phyloP scores from a whole-genome alignment of 2,797 vertebrate genomes.

The Leptoclinus maculatus region DNA sequence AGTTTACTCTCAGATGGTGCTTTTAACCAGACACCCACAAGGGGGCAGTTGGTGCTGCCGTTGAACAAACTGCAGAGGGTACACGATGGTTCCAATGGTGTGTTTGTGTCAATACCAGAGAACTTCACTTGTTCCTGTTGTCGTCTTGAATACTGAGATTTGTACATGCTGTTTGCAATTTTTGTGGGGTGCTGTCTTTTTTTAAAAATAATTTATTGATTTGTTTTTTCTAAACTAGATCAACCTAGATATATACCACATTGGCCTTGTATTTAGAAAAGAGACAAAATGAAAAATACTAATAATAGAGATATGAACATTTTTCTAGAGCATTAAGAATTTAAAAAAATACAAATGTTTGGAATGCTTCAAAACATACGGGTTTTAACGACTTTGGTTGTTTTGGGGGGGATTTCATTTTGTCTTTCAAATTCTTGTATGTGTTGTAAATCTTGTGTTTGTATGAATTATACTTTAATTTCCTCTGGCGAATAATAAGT shows the following conservation, averaged over 20 bases:
- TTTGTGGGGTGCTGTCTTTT: slow-evolving; percentile 83
- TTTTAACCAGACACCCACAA: slow-evolving; percentile 68
- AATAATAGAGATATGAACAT: slow-evolving; percentile 89
- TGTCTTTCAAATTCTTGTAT: slow-evolving; percentile 73
- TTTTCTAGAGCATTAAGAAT: slow-evolving; percentile 91
- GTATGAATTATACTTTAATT: slow-evolving; percentile 72
- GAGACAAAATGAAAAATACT: slow-evolving; percentile 86
- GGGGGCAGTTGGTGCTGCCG: slow-evolving; percentile 77
- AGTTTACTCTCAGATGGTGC: slow-evolving; percentile 83
- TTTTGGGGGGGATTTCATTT: slow-evolving; percentile 61
- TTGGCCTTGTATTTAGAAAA: slow-evolving; percentile 92
- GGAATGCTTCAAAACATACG: slow-evolving; percentile 89
- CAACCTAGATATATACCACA: slow-evolving; percentile 90
- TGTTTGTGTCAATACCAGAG: slow-evolving; percentile 65
- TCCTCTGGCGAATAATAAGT: slow-evolving; percentile 71
- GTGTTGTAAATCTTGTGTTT: slow-evolving; percentile 81
- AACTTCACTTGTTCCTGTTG: slow-evolving; percentile 50
- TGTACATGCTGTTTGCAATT: slow-evolving; percentile 87
- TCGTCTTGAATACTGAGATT: slow-evolving; percentile 84
- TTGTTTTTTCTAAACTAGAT: slow-evolving; percentile 84
- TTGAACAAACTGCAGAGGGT: slow-evolving; percentile 70
- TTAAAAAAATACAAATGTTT: slow-evolving; percentile 82
- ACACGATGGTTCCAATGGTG: slow-evolving; percentile 66
- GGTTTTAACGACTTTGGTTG: slow-evolving; percentile 83
- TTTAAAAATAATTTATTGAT: slow-evolving; percentile 83